Base-by-base conservation (phyloP, 1,140 invertebrate species). In the Venturia canescens region DNA sequence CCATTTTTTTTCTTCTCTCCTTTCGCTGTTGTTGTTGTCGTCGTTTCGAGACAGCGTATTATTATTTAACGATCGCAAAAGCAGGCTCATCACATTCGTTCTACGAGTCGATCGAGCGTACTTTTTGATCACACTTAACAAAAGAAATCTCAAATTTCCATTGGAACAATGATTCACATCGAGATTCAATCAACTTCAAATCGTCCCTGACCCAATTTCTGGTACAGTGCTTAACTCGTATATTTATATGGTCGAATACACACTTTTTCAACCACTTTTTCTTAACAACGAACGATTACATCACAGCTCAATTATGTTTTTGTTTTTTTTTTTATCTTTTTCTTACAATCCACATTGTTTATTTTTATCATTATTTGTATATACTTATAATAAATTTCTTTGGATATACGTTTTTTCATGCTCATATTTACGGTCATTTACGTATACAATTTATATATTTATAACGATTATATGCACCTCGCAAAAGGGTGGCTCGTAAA, bases 291-390 rank as follows among this genome's bases (percentile, higher is more conserved):
- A 71, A 82, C 75, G 69, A 71, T 77, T 79, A 82, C 81, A 91
- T 90, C 89, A 91, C 89, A 90, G 88, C 82, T 89, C 74, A 81
- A 84, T 91, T 89, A 90, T 90, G 85, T 90, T 89, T 86, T 79
- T 75, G 50, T 82, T 81, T 80, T 83, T 6, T n/a, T 72, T 72
- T 48, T 50, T 72, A 50, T 72, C 38, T 13, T 70, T 70, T 57
- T 57, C 38, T 11, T 44, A 57, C 21, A 18, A 57, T 78, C 63
- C 63, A 63, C 83, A 72, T 50, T 72, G 31, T 27, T 57, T n/a
- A 60, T 69, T 79, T 29, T n/a, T 16, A 44, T 82, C 53, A 44
- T 38, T 53, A 44, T 78, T 44, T 44, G 5, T 44, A 13, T 44
- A 44, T 44, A 44, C 38, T 44, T 44, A 1, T 44, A 11, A 44